Evolutionary conservation across 2,797 vertebrate species (phyloP).

Genomic region (Scleropages formosus): DNA sequence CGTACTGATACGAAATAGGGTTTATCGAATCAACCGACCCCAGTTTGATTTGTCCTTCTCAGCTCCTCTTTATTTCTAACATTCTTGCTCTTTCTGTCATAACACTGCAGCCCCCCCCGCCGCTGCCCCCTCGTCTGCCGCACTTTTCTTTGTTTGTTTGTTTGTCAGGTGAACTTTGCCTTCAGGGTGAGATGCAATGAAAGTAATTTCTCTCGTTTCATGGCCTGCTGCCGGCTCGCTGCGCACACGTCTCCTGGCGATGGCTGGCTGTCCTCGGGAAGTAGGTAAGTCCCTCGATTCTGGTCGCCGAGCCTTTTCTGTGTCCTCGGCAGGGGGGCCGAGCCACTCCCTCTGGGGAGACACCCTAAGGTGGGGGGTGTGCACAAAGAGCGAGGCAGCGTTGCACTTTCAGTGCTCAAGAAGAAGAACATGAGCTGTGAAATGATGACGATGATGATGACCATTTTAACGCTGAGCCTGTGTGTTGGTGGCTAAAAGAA

Average conservation of each 20-base stretch:
- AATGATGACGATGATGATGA: neutral
- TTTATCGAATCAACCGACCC: constrained; percentile 7
- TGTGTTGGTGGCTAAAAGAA: neutral
- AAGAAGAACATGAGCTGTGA: neutral
- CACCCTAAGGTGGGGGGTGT: neutral
- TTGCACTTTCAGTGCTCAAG: too few relatives aligned
- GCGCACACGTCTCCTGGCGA: neutral
- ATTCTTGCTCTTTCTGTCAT: neutral
- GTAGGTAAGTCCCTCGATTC: constrained; percentile 11
- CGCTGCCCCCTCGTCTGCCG: neutral
- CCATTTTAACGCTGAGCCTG: neutral
- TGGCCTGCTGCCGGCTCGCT: neutral
- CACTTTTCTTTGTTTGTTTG: too few relatives aligned
- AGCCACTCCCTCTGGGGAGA: neutral
- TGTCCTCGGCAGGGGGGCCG: neutral
- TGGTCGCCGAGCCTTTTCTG: neutral
- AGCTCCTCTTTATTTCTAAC: neutral
- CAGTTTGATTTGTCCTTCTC: constrained; percentile 13
- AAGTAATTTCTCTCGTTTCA: constrained; percentile 19
- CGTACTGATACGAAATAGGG: neutral
- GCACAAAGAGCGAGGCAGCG: too few relatives aligned
- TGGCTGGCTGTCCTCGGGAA: neutral
- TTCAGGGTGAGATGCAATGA: neutral
- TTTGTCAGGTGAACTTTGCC: neutral
- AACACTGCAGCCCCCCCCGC: neutral